These are phyloP conservation scores for Dasyprocta punctata DNA, from an alignment of 2,113 vertebrate species.

Conservation along the genomic window DNA sequence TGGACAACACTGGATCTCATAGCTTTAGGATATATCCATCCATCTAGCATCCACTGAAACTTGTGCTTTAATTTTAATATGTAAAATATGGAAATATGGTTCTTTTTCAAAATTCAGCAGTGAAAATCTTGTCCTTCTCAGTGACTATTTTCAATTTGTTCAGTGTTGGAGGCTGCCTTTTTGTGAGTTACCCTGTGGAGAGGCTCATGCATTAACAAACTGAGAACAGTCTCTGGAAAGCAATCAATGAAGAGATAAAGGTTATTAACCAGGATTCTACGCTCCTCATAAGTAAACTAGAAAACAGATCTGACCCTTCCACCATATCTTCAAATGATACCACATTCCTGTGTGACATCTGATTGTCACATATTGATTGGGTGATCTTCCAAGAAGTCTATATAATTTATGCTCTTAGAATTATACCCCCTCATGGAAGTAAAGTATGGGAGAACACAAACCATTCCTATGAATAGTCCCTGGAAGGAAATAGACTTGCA, in stretches of 20 bases:
- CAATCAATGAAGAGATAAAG: neutral
- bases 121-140: neutral
- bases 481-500: neutral
- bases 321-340: neutral
- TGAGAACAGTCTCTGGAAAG: neutral
- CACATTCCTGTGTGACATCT: neutral
- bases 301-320: neutral
- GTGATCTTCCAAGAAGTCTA: neutral
- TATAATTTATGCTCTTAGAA: neutral
- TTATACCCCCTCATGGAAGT: neutral
- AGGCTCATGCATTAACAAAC: neutral
- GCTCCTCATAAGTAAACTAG: neutral
- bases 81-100: neutral
- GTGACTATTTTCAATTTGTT: neutral
- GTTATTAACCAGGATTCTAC: neutral
- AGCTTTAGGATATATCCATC: neutral
- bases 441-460: neutral
- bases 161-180: neutral
- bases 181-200: neutral
- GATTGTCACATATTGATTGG: neutral
- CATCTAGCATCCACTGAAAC: neutral
- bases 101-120: neutral
- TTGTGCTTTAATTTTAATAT: neutral
- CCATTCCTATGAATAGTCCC: neutral
- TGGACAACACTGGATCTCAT: neutral